These are phyloP conservation scores for Heliocidaris erythrogramma DNA, from an alignment of 35 echinoderm and acorn worm species.

Conservation along the genomic window DNA sequence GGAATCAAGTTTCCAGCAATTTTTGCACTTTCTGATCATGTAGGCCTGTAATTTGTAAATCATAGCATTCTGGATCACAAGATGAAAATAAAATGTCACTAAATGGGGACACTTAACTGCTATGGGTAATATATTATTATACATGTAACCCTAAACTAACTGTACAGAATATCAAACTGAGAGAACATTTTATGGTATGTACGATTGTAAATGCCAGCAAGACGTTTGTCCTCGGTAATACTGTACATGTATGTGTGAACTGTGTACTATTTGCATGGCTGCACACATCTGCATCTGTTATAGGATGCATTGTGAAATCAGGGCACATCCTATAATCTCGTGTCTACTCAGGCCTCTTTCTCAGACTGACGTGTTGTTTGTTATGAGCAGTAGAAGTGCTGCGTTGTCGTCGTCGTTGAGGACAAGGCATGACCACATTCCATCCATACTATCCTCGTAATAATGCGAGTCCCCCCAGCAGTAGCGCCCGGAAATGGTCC, in stretches of 20 bases:
- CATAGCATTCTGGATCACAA: no score
- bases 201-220: background rate
- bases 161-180: background rate
- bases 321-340: background rate
- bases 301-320: background rate
- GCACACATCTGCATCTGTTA: background rate
- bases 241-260: background rate
- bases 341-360: background rate
- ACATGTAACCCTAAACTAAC: no score
- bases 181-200: background rate
- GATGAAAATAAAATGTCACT: no score
- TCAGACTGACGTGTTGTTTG: background rate
- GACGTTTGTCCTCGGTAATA: background rate
- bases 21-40: no score
- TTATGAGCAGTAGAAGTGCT: background rate
- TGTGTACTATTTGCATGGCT: background rate
- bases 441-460: background rate
- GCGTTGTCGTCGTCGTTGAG: background rate
- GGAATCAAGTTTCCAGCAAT: no score
- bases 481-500: background rate
- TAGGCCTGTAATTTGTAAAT: no score
- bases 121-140: no score
- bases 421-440: slow-evolving; percentile 15
- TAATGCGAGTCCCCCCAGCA: background rate
- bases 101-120: no score